Evolutionary conservation across 2,797 vertebrate genomes (phyloP).

Genomic region (Halcyon leucocephala): DNA sequence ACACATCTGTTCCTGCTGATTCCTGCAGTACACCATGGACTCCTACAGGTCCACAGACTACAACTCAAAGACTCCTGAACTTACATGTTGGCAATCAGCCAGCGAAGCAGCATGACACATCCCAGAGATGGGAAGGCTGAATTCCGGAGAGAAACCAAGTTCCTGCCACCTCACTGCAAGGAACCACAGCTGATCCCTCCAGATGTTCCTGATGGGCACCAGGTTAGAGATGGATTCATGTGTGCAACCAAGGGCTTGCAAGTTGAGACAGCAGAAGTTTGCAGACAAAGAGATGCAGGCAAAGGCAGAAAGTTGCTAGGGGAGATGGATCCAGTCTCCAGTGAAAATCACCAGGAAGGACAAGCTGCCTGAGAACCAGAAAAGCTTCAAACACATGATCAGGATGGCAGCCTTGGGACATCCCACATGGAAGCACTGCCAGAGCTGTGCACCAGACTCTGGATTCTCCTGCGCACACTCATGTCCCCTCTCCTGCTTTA

Average conservation of each 20-base stretch:
- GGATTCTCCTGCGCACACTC: neutral
- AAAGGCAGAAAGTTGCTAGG: neutral
- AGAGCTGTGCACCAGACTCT: fast-evolving
- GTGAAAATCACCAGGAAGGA: neutral
- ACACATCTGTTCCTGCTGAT: neutral
- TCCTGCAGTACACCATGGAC: neutral
- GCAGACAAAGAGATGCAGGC: neutral
- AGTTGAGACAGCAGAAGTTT: fast-evolving
- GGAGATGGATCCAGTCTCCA: neutral
- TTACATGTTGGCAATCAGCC: neutral
- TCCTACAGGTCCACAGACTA: neutral
- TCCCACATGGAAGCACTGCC: neutral
- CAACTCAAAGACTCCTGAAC: neutral
- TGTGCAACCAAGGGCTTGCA: neutral
- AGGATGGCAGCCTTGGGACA: fast-evolving
- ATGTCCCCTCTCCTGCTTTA: neutral
- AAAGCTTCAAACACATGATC: neutral
- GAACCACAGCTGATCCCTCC: neutral
- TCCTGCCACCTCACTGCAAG: neutral
- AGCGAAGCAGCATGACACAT: neutral
- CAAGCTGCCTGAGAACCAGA: neutral
- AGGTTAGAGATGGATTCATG: neutral
- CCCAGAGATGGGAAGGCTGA: neutral
- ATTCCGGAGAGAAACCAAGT: neutral
- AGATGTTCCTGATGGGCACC: neutral